A percentile compares a stretch with the other conserved stretches of the same genome.
These are phyloP conservation scores for Phainopepla nitens DNA, from an alignment of 2,113 vertebrate species.

Conservation along the genomic window DNA sequence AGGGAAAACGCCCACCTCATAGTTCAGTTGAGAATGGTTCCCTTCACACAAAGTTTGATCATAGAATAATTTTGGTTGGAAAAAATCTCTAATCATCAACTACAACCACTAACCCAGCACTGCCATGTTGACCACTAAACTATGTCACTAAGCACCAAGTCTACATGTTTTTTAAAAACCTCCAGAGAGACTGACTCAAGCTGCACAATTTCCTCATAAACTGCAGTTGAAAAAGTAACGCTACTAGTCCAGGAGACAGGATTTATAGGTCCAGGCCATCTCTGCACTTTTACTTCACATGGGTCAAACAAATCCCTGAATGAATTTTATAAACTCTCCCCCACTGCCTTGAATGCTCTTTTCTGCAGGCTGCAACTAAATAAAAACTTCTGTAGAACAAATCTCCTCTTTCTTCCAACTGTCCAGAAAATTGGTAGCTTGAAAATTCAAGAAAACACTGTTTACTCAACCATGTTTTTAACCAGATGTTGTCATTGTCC, in stretches of 20 bases:
- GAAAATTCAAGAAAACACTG: neutral
- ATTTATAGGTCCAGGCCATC: conserved; percentile 20
- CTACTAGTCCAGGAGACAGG: neutral
- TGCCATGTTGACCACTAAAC: neutral
- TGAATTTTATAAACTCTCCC: neutral
- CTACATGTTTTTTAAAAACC: neutral
- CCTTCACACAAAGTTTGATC: neutral
- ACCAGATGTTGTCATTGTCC: neutral
- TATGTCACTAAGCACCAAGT: neutral
- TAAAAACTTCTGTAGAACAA: neutral
- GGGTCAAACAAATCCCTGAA: neutral
- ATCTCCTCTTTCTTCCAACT: neutral
- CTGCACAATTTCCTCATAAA: neutral
- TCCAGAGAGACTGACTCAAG: neutral
- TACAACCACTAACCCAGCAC: neutral
- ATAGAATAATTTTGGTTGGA: neutral
- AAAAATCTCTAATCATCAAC: neutral
- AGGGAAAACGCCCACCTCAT: neutral
- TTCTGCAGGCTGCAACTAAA: conserved; percentile 19
- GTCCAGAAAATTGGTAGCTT: neutral
- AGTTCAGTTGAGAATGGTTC: neutral
- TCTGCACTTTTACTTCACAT: neutral
- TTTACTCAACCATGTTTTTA: neutral
- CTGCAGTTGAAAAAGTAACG: neutral
- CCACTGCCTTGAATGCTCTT: neutral